Evolutionary conservation across 2,797 vertebrate species (phyloP).

Genomic region (Scarus forsteni): DNA sequence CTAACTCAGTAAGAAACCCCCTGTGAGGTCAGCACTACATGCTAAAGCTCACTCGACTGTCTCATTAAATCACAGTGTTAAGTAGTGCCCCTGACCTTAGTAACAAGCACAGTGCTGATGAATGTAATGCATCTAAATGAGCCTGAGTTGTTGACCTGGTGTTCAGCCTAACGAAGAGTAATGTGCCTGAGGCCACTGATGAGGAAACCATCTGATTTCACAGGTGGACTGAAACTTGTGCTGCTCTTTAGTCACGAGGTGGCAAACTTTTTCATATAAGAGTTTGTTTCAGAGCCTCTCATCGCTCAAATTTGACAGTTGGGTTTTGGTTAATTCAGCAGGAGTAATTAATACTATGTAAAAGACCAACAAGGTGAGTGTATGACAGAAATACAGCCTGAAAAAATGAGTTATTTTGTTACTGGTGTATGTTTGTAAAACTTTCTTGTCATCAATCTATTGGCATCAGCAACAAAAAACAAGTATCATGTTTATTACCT

Average conservation of each 20-base stretch:
- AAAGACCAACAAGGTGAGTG: too few species aligned
- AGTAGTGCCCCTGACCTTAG: slow-evolving; percentile 10
- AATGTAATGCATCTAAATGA: slow-evolving; percentile 62
- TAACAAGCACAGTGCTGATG: slow-evolving; percentile 41
- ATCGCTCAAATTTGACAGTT: too few species aligned
- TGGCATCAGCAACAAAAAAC: too few species aligned
- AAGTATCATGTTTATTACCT: too few species aligned
- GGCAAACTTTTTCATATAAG: too few species aligned
- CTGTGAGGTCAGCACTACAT: slow-evolving; percentile 24
- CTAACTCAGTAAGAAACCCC: background rate
- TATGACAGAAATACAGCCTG: too few species aligned
- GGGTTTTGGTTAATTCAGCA: too few species aligned
- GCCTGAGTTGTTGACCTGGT: slow-evolving; percentile 36
- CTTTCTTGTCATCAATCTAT: too few species aligned
- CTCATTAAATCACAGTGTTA: slow-evolving; percentile 37
- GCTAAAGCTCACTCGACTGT: slow-evolving; percentile 22
- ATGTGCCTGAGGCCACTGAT: slow-evolving; percentile 43
- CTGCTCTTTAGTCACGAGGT: background rate
- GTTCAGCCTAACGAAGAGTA: slow-evolving; percentile 57
- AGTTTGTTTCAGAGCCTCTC: too few species aligned
- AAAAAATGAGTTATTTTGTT: too few species aligned
- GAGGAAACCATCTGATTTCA: slow-evolving; percentile 20
- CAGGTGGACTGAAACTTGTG: slow-evolving; percentile 20
- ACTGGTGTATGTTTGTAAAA: too few species aligned
- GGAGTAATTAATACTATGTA: too few species aligned